Percentiles rank a stretch among this genome's conserved stretches.
These are phyloP conservation scores for Craseonycteris thonglongyai DNA, from an alignment of 2,113 vertebrate genomes.

Conservation along the genomic window DNA sequence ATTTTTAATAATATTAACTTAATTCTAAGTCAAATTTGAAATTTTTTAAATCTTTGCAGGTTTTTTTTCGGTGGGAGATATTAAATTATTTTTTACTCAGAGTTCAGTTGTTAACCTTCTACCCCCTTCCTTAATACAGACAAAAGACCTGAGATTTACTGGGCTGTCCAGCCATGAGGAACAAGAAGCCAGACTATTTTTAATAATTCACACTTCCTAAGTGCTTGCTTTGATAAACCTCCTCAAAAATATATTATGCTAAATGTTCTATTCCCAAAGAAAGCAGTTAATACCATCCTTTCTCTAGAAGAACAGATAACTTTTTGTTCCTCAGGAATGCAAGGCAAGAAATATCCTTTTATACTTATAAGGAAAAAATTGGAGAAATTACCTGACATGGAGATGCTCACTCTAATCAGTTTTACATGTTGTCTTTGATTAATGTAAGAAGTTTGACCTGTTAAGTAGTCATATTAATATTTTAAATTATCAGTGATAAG, in stretches of 20 bases:
- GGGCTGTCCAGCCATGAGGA: neutral
- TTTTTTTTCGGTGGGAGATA: neutral
- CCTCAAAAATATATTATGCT: neutral
- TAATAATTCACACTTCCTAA: neutral
- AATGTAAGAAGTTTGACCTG: slow-evolving; percentile 45
- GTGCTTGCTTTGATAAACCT: slow-evolving; percentile 33
- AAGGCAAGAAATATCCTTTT: slow-evolving; percentile 34
- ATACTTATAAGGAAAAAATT: slow-evolving; percentile 18
- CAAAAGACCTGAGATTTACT: neutral
- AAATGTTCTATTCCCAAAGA: neutral
- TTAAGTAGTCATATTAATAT: slow-evolving; percentile 50
- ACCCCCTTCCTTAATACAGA: neutral
- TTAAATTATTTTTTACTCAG: neutral
- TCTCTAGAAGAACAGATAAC: slow-evolving; percentile 24
- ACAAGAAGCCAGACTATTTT: neutral
- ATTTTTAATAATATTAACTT: slow-evolving; percentile 9
- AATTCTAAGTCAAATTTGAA: slow-evolving; percentile 29
- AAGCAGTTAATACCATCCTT: slow-evolving; percentile 13
- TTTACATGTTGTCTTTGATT: slow-evolving; percentile 33
- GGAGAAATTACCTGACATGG: slow-evolving; percentile 27
- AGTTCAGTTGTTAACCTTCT: neutral
- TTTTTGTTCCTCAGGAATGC: slow-evolving; percentile 45
- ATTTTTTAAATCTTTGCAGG: neutral
- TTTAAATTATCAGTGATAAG: slow-evolving; percentile 44
- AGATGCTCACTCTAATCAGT: neutral